phyloP scores from a whole-genome alignment of 2,113 vertebrate species.

The Neolamprologus ventralis region DNA sequence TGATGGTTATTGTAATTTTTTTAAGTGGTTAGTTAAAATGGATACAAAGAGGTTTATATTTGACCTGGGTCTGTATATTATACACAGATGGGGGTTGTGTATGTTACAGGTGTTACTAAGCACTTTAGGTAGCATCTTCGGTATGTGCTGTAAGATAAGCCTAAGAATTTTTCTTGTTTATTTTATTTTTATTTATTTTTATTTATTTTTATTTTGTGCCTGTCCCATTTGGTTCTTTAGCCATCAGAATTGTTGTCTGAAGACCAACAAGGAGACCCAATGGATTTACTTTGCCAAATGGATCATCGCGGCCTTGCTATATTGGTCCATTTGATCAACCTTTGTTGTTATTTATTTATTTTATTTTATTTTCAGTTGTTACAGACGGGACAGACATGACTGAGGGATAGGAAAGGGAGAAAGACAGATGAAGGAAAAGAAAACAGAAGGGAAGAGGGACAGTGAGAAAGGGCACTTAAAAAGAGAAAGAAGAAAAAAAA shows the following conservation, averaged over 20 bases:
- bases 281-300: no score
- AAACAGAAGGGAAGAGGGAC: no score
- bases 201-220: accelerated
- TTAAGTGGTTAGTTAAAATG: accelerated
- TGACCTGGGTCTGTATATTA: accelerated
- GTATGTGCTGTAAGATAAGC: accelerated
- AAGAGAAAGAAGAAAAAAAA: no score
- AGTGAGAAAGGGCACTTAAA: no score
- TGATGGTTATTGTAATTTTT: background rate
- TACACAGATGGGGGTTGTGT: background rate
- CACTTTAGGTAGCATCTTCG: background rate
- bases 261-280: no score
- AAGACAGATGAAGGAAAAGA: no score
- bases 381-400: accelerated
- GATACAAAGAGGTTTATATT: background rate
- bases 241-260: accelerated
- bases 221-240: no score
- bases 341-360: no score
- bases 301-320: accelerated
- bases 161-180: no score
- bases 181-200: background rate
- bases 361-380: no score
- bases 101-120: background rate
- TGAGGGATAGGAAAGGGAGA: no score
- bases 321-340: no score